These are phyloP conservation scores for Synanthedon myopaeformis DNA, from an alignment of 2,888 invertebrate genomes.

Conservation along the genomic window DNA sequence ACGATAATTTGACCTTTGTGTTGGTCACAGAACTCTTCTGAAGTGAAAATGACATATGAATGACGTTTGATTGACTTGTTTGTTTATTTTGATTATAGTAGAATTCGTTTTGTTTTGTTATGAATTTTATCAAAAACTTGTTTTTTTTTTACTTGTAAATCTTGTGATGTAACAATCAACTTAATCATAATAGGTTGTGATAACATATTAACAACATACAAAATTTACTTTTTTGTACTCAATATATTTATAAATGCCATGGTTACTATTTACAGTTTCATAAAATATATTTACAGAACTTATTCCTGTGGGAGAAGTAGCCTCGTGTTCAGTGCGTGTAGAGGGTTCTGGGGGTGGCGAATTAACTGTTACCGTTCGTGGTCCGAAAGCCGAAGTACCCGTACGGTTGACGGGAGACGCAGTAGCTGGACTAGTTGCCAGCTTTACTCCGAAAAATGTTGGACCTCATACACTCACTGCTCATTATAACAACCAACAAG, in stretches of 20 bases:
- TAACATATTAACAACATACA: not conserved
- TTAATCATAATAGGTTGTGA: not conserved
- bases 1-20: too few relatives aligned
- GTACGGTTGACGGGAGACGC: constrained; percentile 91
- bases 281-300: constrained; percentile 71
- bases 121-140: too few relatives aligned
- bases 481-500: constrained; percentile 89
- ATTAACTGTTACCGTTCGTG: constrained; percentile 88
- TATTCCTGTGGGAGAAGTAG: constrained; percentile 80
- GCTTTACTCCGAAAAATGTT: constrained; percentile 93
- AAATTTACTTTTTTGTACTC: not conserved
- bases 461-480: constrained; percentile 93
- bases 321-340: constrained; percentile 62
- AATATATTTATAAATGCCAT: too few relatives aligned
- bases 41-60: too few relatives aligned
- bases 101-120: too few relatives aligned
- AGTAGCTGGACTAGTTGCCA: constrained; percentile 87
- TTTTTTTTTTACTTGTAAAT: constrained; percentile 2
- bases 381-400: constrained; percentile 87
- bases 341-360: constrained; percentile 79
- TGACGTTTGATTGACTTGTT: too few relatives aligned
- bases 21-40: too few relatives aligned
- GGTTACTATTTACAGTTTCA: too few relatives aligned
- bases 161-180: too few relatives aligned
- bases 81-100: too few relatives aligned